These are phyloP conservation scores for Neocrepidodera transversa DNA, from an alignment of 2,888 invertebrate species.

Conservation along the genomic window DNA sequence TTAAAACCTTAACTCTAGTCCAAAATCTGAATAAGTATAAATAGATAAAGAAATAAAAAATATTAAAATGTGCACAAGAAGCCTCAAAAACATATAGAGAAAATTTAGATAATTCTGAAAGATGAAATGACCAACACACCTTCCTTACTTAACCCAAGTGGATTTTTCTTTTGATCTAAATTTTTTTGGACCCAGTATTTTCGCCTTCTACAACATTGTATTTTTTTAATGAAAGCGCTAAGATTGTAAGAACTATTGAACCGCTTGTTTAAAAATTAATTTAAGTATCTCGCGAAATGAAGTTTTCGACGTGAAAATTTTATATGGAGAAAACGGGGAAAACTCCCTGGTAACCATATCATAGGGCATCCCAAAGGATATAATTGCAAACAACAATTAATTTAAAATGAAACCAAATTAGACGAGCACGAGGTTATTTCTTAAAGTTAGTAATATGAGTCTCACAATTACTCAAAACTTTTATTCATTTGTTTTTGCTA, in stretches of 20 bases:
- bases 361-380: slow-evolving; percentile 26
- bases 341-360: slow-evolving; percentile 26
- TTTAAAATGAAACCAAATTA: slow-evolving; percentile 20
- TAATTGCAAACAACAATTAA: slow-evolving; percentile 31
- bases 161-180: no score
- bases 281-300: background rate
- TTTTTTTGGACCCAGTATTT: no score
- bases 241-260: background rate
- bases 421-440: background rate
- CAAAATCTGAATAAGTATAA: no score
- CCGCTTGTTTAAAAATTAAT: background rate
- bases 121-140: no score
- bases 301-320: slow-evolving; percentile 22
- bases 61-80: no score
- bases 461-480: slow-evolving; percentile 16
- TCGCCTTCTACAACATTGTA: no score
- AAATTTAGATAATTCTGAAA: no score
- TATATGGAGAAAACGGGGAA: slow-evolving; percentile 12
- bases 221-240: background rate
- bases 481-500: background rate
- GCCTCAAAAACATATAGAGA: no score
- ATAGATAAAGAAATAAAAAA: no score
- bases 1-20: no score
- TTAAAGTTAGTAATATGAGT: slow-evolving; percentile 2
- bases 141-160: no score